Percentiles rank a stretch among this genome's conserved stretches.
Evolutionary conservation across 2,888 invertebrate species (phyloP).

Genomic region (Morinoia aosen): DNA sequence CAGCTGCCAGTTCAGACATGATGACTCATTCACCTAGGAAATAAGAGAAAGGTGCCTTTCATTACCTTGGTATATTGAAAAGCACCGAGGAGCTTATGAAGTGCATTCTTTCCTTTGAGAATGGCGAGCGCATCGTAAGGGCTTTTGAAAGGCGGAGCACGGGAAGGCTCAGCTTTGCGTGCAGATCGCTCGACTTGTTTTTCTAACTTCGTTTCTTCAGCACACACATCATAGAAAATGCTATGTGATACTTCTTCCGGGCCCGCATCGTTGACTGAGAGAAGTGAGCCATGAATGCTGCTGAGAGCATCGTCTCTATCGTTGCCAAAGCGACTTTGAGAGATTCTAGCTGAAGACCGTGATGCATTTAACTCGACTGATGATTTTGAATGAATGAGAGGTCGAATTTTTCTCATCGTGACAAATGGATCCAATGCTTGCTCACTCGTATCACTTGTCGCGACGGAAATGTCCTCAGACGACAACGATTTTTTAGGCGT

Average conservation of each 20-base stretch:
- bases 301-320: not conserved
- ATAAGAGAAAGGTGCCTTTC: not conserved
- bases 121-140: constrained; percentile 38
- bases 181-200: not conserved
- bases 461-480: not conserved
- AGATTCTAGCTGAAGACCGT: not conserved
- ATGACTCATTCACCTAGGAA: not conserved
- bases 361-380: constrained; percentile 30
- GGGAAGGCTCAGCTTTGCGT: not conserved
- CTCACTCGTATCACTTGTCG: not conserved
- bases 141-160: constrained; percentile 31
- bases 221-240: not conserved
- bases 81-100: constrained; percentile 31
- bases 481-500: not conserved
- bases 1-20: not conserved
- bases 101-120: constrained; percentile 19
- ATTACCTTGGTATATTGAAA: constrained; percentile 28
- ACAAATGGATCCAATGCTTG: not conserved
- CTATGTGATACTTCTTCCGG: not conserved
- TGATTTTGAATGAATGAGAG: constrained; percentile 32
- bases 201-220: not conserved
- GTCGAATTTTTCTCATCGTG: not conserved
- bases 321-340: not conserved
- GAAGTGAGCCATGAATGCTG: constrained; percentile 30
- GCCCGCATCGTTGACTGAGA: not conserved